Base-by-base conservation (phyloP, 1,140 invertebrate species). In the Bombyx mandarina region DNA sequence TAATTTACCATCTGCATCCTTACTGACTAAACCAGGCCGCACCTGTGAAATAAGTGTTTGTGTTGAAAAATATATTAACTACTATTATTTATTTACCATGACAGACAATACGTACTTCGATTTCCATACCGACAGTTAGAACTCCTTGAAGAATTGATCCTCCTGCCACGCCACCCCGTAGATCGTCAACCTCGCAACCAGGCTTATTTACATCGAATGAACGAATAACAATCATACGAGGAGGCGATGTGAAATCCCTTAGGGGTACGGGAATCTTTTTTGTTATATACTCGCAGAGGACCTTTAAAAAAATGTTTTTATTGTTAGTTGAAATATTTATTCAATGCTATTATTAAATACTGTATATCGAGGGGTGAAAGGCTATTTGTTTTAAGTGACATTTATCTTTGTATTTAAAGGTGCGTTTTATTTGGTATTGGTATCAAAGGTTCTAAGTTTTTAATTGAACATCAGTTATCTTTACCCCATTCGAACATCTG, bases 121-220 rank as follows among this genome's bases (percentile, higher is more conserved):
- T 92, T 74, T 92, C 91, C 82, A 92, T 91, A 46, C 90, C 89
- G 71, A 97, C 96, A 88, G 95, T 97, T 5, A 99, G 89, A 6
- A 99, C 97, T 62, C 98, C 98, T 82, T 95, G 93, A 1, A 99
- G 88, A 70, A 99, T 98, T 82, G 97, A 99, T 35, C 99, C 99
- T 64, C 99, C 99, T 63, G 98, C 98, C 7, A 99, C 99, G 43
- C 99, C 99, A 44, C 99, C 99, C 81, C 98, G 98, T 7, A 99
- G 88, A 82, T 99, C 98, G 66, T 98, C 96, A 1, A 99, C 98
- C 89, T 99, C 98, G 87, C 97, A 99, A 43, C 98, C 98, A 18
- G 99, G 99, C 88, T 99, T 99, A 88, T 99, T 99, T 0, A 99
- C 98, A 89, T 99, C 99, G 88, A 99, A 99, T 8, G 98, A 99